These are phyloP conservation scores for Petrocephalus zakoni DNA, from an alignment of 2,113 vertebrate genomes.

Conservation along the genomic window DNA sequence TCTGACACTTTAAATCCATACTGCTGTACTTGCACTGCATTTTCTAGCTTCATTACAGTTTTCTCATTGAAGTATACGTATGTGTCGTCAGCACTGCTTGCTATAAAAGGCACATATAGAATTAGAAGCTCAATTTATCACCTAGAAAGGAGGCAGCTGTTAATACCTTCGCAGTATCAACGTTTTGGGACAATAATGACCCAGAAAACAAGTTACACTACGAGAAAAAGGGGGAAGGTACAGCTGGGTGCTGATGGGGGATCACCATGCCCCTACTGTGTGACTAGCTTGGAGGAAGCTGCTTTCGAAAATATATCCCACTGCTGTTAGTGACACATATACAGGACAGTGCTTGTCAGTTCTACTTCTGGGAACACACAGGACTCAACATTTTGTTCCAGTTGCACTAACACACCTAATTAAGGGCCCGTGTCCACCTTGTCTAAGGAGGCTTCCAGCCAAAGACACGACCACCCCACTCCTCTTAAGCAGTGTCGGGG, in stretches of 20 bases:
- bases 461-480: neutral
- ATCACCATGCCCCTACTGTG: neutral
- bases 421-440: neutral
- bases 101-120: neutral
- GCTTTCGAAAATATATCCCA: neutral
- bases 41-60: neutral
- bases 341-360: neutral
- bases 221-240: neutral
- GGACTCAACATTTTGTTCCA: neutral
- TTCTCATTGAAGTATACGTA: neutral
- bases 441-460: neutral
- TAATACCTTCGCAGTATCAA: neutral
- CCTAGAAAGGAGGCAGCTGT: neutral
- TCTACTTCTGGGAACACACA: neutral
- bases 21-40: neutral
- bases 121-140: slow-evolving; percentile 1
- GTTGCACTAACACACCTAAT: neutral
- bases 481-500: neutral
- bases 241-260: neutral
- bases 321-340: neutral
- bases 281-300: neutral
- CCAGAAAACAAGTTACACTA: slow-evolving; percentile 6
- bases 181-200: neutral
- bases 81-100: neutral
- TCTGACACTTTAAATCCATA: neutral